Conservation (phyloP, 2,113 vertebrate species). For the Bucco capensis region DNA sequence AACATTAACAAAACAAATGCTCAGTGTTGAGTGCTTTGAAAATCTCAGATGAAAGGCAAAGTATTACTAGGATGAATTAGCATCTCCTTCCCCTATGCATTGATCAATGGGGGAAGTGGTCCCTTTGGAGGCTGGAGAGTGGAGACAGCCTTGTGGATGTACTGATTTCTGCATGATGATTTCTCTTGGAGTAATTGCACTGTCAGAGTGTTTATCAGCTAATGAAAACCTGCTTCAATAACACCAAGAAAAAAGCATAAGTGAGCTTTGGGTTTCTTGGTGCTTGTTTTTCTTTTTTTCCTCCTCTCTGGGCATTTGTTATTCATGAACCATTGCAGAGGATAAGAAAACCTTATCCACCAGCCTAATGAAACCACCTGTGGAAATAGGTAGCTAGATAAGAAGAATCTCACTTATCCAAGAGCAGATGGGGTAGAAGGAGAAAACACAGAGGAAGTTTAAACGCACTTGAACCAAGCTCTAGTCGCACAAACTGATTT, state of each 20-base stretch:
- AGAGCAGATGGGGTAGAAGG: not conserved
- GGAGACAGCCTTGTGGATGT: slow-evolving; percentile 22
- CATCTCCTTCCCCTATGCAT: not conserved
- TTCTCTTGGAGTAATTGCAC: slow-evolving; percentile 21
- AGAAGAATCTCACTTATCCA: not conserved
- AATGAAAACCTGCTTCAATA: slow-evolving; percentile 58
- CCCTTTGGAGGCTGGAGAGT: slow-evolving; percentile 18
- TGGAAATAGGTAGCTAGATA: slow-evolving; percentile 8
- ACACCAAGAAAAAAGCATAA: not conserved
- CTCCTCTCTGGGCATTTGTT: not conserved
- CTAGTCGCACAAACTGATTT: not conserved
- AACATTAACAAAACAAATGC: slow-evolving; percentile 20
- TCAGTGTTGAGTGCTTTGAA: slow-evolving; percentile 25
- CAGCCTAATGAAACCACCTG: not conserved
- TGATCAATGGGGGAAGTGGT: not conserved
- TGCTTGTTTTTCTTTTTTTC: not conserved
- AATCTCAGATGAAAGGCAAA: slow-evolving; percentile 20
- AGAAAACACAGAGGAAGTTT: slow-evolving; percentile 6
- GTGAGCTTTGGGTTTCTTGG: not conserved
- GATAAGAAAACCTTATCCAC: not conserved
- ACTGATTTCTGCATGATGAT: slow-evolving; percentile 24
- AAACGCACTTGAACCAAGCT: not conserved
- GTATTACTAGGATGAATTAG: slow-evolving; percentile 17
- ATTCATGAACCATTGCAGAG: not conserved
- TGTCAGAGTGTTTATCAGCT: slow-evolving; percentile 31